phyloP scores from a whole-genome alignment of 2,888 invertebrate genomes.

The Oscheius onirici region DNA sequence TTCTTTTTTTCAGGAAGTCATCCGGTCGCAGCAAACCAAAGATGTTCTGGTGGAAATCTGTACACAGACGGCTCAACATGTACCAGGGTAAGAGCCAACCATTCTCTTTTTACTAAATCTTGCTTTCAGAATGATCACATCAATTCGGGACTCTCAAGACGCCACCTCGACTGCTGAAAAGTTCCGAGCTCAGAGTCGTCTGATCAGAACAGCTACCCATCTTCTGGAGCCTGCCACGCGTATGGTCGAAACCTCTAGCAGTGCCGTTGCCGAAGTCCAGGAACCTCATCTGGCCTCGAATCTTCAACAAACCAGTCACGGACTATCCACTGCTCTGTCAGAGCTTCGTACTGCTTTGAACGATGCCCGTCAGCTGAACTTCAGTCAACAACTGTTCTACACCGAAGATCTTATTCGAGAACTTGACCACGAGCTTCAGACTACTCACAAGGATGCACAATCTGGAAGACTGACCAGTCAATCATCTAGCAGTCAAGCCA shows the following conservation, averaged over 20 bases:
- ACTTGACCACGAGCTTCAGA: conserved; percentile 84
- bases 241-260: conserved; percentile 82
- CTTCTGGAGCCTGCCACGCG: conserved; percentile 74
- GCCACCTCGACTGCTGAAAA: conserved; percentile 54
- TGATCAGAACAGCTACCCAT: conserved; percentile 66
- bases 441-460: conserved; percentile 82
- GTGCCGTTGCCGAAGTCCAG: conserved; percentile 84
- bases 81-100: conserved; percentile 66
- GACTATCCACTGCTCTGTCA: conserved; percentile 76
- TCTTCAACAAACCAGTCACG: conserved; percentile 74
- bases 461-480: conserved; percentile 40
- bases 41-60: conserved; percentile 72
- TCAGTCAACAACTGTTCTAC: conserved; percentile 62
- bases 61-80: conserved; percentile 72
- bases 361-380: conserved; percentile 78
- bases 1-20: conserved; percentile 55
- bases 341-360: conserved; percentile 78
- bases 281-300: conserved; percentile 74
- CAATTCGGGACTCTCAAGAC: conserved; percentile 58
- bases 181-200: conserved; percentile 66
- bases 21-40: conserved; percentile 41
- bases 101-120: background rate
- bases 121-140: conserved; percentile 49
- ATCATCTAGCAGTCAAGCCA: conserved; percentile 42
- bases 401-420: conserved; percentile 67